phyloP scores from a whole-genome alignment of 2,113 vertebrate species.

The Cinclus mexicanus region DNA sequence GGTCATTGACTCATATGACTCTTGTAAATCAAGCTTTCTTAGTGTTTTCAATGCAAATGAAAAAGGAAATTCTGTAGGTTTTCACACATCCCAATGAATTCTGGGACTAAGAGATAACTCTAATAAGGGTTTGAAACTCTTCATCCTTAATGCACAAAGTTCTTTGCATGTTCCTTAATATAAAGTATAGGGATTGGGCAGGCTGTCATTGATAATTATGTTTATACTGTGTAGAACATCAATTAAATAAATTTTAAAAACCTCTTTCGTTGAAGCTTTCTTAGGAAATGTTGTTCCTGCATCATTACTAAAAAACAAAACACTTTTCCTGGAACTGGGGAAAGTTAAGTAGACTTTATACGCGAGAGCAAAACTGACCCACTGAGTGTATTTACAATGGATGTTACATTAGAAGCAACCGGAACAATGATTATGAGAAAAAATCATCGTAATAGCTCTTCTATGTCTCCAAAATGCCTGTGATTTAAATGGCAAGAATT shows the following conservation, averaged over 20 bases:
- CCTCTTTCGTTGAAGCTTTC: neutral
- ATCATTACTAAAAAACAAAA: neutral
- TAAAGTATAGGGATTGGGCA: neutral
- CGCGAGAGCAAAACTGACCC: neutral
- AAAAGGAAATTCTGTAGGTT: neutral
- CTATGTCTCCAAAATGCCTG: neutral
- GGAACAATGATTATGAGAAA: neutral
- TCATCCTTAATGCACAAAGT: neutral
- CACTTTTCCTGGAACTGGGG: neutral
- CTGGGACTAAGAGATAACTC: neutral
- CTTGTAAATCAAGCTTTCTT: neutral
- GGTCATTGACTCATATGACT: neutral
- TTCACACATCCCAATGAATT: neutral
- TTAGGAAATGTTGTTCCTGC: neutral
- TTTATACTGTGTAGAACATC: neutral
- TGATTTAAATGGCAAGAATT: neutral
- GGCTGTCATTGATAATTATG: neutral
- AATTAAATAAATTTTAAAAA: neutral
- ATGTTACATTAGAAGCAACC: neutral
- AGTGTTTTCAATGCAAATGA: neutral
- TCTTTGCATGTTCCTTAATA: neutral
- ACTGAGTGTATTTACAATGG: neutral
- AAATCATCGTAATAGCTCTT: neutral
- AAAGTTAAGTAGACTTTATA: constrained; percentile 12
- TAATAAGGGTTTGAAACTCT: neutral